Percentiles rank a stretch among this genome's conserved stretches.
Evolutionary conservation across 2,797 vertebrate species (phyloP).

Genomic region (Potorous gilbertii): DNA sequence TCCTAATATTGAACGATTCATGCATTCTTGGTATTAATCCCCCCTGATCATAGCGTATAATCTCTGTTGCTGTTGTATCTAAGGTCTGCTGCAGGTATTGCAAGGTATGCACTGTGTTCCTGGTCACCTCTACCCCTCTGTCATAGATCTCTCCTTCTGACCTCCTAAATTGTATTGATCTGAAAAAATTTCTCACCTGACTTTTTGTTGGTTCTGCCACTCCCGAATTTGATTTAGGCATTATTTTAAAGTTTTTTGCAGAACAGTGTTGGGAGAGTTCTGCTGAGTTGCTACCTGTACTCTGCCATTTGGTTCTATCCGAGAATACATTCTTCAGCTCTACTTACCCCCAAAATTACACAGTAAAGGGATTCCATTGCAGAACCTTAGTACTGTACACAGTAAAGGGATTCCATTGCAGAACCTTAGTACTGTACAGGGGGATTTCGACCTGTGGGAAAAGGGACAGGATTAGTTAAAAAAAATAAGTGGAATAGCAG

Average conservation of each 20-base stretch:
- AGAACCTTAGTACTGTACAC: not conserved
- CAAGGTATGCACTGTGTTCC: not conserved
- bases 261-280: not conserved
- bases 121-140: not conserved
- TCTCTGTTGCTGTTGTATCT: not conserved
- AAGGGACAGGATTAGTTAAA: not conserved
- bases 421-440: not conserved
- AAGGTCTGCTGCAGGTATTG: not conserved
- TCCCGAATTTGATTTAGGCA: not conserved
- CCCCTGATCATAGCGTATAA: not conserved
- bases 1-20: not conserved
- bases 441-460: not conserved
- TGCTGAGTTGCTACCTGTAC: not conserved
- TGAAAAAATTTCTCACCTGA: not conserved
- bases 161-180: not conserved
- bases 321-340: not conserved
- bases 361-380: not conserved
- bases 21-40: not conserved
- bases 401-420: not conserved
- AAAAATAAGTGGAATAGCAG: not conserved
- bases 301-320: not conserved
- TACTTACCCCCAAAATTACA: not conserved
- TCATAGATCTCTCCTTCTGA: not conserved
- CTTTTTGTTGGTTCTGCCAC: not conserved
- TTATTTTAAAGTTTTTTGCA: not conserved